phyloP scores from a whole-genome alignment of 2,797 vertebrate species.

The Pipistrellus pipistrellus region DNA sequence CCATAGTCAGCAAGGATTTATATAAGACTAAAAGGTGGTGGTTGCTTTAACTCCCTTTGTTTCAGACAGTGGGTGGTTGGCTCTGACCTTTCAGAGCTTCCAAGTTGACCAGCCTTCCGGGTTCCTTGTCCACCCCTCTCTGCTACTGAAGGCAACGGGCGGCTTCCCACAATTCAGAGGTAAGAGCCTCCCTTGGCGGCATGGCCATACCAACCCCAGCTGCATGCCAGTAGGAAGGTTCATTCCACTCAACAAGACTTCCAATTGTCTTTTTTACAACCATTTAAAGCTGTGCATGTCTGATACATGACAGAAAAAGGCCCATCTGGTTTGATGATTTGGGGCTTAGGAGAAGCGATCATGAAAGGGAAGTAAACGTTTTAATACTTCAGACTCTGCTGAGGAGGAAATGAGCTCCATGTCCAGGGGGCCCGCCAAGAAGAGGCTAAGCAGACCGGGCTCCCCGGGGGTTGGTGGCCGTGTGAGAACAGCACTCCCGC shows the following conservation, averaged over 20 bases:
- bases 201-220: too few species aligned
- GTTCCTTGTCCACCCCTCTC: too few species aligned
- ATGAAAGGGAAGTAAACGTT: conserved; percentile 53
- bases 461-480: background rate
- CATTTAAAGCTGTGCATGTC: conserved; percentile 24
- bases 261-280: background rate
- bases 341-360: conserved; percentile 66
- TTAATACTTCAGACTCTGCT: conserved; percentile 61
- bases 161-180: background rate
- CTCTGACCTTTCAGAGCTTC: too few species aligned
- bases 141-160: too few species aligned
- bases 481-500: background rate
- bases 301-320: conserved; percentile 32
- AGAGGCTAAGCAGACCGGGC: background rate
- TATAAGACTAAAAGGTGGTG: too few species aligned
- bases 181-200: background rate
- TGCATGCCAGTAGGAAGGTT: background rate
- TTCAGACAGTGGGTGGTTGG: too few species aligned
- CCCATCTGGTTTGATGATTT: conserved; percentile 73
- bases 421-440: background rate
- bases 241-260: background rate
- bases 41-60: too few species aligned
- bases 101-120: too few species aligned
- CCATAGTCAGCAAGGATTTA: too few species aligned
- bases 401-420: conserved; percentile 73